Base-by-base conservation (phyloP, 2,888 invertebrate genomes). In the Oegoconia quadripuncta region DNA sequence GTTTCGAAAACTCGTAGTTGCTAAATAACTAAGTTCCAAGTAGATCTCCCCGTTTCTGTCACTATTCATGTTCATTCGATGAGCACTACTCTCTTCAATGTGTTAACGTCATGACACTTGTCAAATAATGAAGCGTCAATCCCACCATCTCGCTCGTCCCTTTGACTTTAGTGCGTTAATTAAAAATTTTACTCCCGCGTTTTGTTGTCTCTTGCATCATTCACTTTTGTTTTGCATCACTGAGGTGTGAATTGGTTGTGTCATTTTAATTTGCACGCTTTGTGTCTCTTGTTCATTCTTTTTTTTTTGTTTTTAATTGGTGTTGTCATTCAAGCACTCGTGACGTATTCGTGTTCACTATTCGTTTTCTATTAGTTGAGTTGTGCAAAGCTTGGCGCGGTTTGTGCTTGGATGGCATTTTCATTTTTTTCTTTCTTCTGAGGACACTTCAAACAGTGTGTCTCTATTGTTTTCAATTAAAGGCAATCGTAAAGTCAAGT, bases 151-250 rank as follows among this genome's bases (percentile, higher is more conserved):
- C 61, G 72, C 68, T 71, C 70, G 72, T 72, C 64, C 53, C 65
- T 63, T 64, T 60, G 64, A 62, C 60, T 70, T 66, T 77, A 78
- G 79, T 77, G 65, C 68, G 66, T 77, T 87, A 83, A 87, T 86
- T 87, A 84, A 84, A n/a, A 84, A 80, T 77, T 78, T 81, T 66
- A 78, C 81, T 82, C 72, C 64, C 59, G 55, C 64, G 56, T 64
- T 63, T 64, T 63, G 58, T 70, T 65, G 60, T 62, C 58, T 55
- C 46, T 59, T 63, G 63, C 62, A 57, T 65, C 62, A 60, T 62
- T 58, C n/a, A 58, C 66, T 78, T 81, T 80, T 81, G 72, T 78
- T 79, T 78, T 70, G 69, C 83, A 84, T 81, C 78, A 81, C 69
- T 68, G 78, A 86, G 80, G 86, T 86, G 86, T 76, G 82, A 84